Evolutionary conservation across 37 sponge, comb jelly and placozoan species (phyloP), one percentile per base, ranked within the genome.

Genomic region (Beroe ovata): DNA sequence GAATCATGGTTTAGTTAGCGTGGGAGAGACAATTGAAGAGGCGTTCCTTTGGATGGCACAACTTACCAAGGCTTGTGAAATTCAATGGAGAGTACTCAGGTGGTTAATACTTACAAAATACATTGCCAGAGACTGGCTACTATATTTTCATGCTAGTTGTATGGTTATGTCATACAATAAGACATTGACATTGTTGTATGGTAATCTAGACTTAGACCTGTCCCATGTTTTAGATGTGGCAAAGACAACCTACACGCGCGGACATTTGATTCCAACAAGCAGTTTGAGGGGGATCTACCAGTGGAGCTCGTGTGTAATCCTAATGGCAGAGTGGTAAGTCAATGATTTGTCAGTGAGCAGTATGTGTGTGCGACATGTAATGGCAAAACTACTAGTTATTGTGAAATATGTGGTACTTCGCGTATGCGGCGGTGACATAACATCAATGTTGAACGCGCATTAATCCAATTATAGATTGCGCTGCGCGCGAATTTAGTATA

Each of bases 21-120:
- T 94, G 38, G 97, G 97, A 21, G 29, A 21, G 3, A 92, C 94
- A 29, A 89, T 95, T 19, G 97, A 97, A 41, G 95, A 95, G 54
- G 92, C 95, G n/a, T 95, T 94, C 90, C 64, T 92, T 42, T 69
- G 47, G 29, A 60, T 92, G 36, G 64, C 64, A 89, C 89, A 64
- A 25, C 89, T 93, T 20, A 88, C 93, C 37, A 91, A 89, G 25
- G 95, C 97, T 11, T 97, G 97, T 84, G 90, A 94, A 64, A 91
- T 93, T 33, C 97, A 97, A 92, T 94, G 93, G 60, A 60, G 64
- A 64, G 89, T 42, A 11, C 64, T 89, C 0, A 59, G 63, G 54
- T 89, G 38, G n/a, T n/a, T n/a, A n/a, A n/a, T n/a, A n/a, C n/a
- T n/a, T n/a, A n/a, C n/a, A n/a, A n/a, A n/a, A 41, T 39, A 84